phyloP scores from a whole-genome alignment of 2,797 vertebrate species.

The Chromis chromis region DNA sequence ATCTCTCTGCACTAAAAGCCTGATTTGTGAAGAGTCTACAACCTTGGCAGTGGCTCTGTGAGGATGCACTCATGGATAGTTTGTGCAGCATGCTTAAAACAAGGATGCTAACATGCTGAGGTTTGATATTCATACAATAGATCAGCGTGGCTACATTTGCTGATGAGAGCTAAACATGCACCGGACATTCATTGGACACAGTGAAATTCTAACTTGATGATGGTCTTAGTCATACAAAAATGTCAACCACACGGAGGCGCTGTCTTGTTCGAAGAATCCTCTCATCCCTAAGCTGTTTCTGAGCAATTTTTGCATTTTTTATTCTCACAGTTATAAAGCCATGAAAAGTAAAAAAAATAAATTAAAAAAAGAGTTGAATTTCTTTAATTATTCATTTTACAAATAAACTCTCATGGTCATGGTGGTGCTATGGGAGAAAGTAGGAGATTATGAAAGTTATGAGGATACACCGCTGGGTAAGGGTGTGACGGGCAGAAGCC shows the following conservation, averaged over 20 bases:
- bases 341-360: too few relatives aligned
- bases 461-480: background rate
- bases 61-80: background rate
- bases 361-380: too few relatives aligned
- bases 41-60: background rate
- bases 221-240: too few relatives aligned
- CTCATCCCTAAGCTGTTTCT: too few relatives aligned
- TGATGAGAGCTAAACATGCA: background rate
- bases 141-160: background rate
- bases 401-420: background rate
- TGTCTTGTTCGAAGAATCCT: too few relatives aligned
- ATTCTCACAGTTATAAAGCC: too few relatives aligned
- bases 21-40: conserved; percentile 17
- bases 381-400: too few relatives aligned
- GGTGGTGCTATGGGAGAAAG: background rate
- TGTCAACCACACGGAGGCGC: too few relatives aligned
- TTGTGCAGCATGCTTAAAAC: background rate
- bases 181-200: background rate
- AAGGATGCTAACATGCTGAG: background rate
- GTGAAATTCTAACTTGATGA: background rate
- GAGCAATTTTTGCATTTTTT: too few relatives aligned
- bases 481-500: too few relatives aligned
- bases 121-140: background rate
- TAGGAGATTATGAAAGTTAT: background rate
- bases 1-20: conserved; percentile 17